Evolutionary conservation across 2,888 invertebrate genomes (phyloP).

Genomic region (Andrena bucephala): DNA sequence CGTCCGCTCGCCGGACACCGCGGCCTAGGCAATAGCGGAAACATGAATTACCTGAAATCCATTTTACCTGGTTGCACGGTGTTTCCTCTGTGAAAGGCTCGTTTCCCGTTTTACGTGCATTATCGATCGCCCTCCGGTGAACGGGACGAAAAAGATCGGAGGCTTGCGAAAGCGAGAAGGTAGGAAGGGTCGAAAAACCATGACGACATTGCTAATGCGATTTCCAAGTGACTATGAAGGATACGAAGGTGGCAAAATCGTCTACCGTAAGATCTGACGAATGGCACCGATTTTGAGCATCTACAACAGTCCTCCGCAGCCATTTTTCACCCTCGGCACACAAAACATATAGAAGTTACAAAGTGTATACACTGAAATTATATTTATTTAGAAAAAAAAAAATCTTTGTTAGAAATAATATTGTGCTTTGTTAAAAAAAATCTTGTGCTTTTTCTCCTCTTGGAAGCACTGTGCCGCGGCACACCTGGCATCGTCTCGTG

Average conservation of each 20-base stretch:
- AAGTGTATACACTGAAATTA: too few relatives aligned
- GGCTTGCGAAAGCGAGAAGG: constrained; percentile 40
- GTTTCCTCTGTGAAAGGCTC: constrained; percentile 62
- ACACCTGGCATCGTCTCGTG: too few relatives aligned
- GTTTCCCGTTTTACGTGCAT: constrained; percentile 59
- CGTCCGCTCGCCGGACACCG: constrained; percentile 44
- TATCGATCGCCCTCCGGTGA: constrained; percentile 57
- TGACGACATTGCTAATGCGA: constrained; percentile 21
- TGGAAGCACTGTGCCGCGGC: too few relatives aligned
- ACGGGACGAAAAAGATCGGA: constrained; percentile 52
- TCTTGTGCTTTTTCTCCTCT: too few relatives aligned
- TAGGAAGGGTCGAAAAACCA: constrained; percentile 30
- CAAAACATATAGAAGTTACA: too few relatives aligned
- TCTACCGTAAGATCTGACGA: too few relatives aligned
- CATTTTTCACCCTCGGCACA: too few relatives aligned
- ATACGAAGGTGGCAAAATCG: neutral
- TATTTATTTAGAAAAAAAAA: too few relatives aligned
- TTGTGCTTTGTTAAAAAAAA: too few relatives aligned
- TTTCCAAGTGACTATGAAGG: neutral
- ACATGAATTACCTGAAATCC: constrained; percentile 65
- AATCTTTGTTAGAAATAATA: too few relatives aligned
- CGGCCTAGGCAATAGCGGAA: constrained; percentile 55
- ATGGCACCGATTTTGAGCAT: too few relatives aligned
- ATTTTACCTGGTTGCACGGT: constrained; percentile 49
- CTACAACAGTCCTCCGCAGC: too few relatives aligned